These are phyloP conservation scores for Anabacerthia variegaticeps DNA, from an alignment of 2,797 vertebrate genomes.

Conservation along the genomic window DNA sequence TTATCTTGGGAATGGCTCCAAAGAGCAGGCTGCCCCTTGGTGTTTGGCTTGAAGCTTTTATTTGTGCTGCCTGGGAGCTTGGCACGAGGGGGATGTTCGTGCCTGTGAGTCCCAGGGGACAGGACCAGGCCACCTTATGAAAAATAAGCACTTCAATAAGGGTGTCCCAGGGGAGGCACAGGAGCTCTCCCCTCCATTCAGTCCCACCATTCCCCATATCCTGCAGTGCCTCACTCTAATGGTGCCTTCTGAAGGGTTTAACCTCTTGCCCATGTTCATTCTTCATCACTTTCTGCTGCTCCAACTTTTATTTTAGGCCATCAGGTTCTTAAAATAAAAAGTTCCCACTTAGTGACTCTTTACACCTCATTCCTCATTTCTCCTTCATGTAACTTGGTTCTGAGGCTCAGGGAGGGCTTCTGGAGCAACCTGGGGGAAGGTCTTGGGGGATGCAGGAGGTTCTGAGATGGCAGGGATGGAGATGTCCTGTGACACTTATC, in stretches of 20 bases:
- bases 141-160: not conserved
- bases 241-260: not conserved
- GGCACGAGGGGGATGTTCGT: fast-evolving
- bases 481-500: not conserved
- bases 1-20: not conserved
- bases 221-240: not conserved
- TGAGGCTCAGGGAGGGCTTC: not conserved
- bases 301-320: not conserved
- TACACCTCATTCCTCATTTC: not conserved
- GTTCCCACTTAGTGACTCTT: not conserved
- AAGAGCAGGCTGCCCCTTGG: not conserved
- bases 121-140: not conserved
- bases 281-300: not conserved
- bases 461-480: not conserved
- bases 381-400: not conserved
- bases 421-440: not conserved
- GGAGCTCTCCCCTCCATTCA: not conserved
- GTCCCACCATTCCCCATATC: fast-evolving
- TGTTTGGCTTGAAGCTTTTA: not conserved
- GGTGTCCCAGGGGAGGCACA: not conserved
- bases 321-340: not conserved
- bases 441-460: not conserved
- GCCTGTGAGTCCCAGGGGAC: not conserved
- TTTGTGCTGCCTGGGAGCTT: not conserved
- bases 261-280: not conserved